Conservation (phyloP, 2,113 vertebrate species). For the Protobothrops mucrosquamatus region DNA sequence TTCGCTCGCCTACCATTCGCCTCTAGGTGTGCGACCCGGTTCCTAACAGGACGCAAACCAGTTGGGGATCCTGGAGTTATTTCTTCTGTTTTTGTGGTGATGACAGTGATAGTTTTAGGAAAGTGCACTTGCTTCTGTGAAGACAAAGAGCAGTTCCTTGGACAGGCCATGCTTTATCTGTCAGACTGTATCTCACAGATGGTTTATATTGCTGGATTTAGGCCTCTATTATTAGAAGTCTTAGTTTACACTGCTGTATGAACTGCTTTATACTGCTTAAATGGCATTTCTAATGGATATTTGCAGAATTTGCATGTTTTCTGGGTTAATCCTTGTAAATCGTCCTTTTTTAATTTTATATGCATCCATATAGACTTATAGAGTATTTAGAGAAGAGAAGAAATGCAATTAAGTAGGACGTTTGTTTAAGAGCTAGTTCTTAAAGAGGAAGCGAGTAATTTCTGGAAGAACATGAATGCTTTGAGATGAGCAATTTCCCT, state of each 20-base stretch:
- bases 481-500: not conserved
- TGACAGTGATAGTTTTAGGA: not conserved
- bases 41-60: too few species aligned
- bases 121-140: not conserved
- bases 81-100: not conserved
- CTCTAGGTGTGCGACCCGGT: too few species aligned
- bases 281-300: not conserved
- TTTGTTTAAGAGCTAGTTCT: constrained; percentile 23
- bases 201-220: not conserved
- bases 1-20: too few species aligned
- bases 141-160: not conserved
- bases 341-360: not conserved
- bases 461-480: not conserved
- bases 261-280: not conserved
- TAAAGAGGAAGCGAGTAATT: not conserved
- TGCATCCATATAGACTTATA: not conserved
- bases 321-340: constrained; percentile 28
- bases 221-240: not conserved
- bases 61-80: not conserved
- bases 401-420: not conserved
- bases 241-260: not conserved
- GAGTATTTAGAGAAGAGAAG: not conserved
- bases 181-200: not conserved
- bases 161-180: too few species aligned
- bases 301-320: constrained; percentile 15